phyloP scores from a whole-genome alignment of 1,140 invertebrate genomes.

The Drosophila ficusphila region DNA sequence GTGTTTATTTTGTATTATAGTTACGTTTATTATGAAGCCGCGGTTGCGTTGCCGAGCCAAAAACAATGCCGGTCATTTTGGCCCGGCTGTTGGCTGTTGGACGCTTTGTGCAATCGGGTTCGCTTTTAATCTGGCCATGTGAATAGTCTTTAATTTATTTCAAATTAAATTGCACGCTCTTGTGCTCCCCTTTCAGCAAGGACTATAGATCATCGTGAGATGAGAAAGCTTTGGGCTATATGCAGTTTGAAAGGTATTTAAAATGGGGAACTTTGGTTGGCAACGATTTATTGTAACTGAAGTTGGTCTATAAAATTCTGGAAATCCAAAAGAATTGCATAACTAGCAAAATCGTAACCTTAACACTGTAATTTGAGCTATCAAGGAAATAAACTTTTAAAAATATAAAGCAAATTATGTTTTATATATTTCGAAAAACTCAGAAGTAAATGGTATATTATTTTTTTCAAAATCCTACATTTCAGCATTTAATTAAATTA shows the following conservation, averaged over 20 bases:
- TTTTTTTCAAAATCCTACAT: too few species aligned
- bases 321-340: too few species aligned
- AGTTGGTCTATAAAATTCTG: neutral
- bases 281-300: neutral
- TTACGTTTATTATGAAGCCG: conserved; percentile 72
- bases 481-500: too few species aligned
- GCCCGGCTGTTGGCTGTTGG: neutral
- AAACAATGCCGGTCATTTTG: conserved; percentile 56
- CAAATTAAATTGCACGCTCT: conserved; percentile 53
- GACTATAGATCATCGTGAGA: conserved; percentile 37
- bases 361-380: too few species aligned
- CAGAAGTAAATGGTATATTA: too few species aligned
- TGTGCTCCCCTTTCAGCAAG: conserved; percentile 11
- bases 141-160: conserved; percentile 68
- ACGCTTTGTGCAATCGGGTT: conserved; percentile 22
- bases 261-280: neutral
- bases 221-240: neutral
- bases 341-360: too few species aligned
- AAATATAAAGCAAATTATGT: too few species aligned
- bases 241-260: neutral
- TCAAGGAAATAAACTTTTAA: too few species aligned
- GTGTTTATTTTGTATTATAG: conserved; percentile 82
- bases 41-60: conserved; percentile 22
- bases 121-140: conserved; percentile 59
- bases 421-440: too few species aligned